These are phyloP conservation scores for Selenia dentaria DNA, from an alignment of 2,888 invertebrate genomes.

Conservation along the genomic window DNA sequence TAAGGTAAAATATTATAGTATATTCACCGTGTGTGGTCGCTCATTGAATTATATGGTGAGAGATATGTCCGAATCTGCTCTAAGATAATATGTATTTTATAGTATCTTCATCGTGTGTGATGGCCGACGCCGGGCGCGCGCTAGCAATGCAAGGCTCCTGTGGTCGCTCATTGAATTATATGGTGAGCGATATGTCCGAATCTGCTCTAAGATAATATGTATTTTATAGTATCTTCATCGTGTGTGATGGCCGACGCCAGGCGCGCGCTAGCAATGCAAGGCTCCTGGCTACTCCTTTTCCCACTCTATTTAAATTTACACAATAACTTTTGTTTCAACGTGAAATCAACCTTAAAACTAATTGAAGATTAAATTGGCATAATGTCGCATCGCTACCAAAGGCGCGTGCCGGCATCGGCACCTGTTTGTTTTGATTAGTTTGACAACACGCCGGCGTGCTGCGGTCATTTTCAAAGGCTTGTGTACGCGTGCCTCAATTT, in stretches of 20 bases:
- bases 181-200: too few species aligned
- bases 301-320: not conserved
- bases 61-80: too few species aligned
- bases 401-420: not conserved
- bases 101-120: too few species aligned
- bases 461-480: not conserved
- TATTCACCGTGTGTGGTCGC: too few species aligned
- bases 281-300: not conserved
- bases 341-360: not conserved
- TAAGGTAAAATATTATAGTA: too few species aligned
- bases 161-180: too few species aligned
- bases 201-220: too few species aligned
- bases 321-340: not conserved
- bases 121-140: too few species aligned
- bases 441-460: not conserved
- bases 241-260: too few species aligned
- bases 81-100: too few species aligned
- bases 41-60: too few species aligned
- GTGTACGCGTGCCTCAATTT: not conserved
- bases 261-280: not conserved
- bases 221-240: too few species aligned
- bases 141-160: not conserved
- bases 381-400: not conserved
- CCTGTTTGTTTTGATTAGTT: not conserved
- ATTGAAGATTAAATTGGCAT: not conserved